Base-by-base conservation (phyloP, 2,797 vertebrate genomes). In the Florisuga fusca region DNA sequence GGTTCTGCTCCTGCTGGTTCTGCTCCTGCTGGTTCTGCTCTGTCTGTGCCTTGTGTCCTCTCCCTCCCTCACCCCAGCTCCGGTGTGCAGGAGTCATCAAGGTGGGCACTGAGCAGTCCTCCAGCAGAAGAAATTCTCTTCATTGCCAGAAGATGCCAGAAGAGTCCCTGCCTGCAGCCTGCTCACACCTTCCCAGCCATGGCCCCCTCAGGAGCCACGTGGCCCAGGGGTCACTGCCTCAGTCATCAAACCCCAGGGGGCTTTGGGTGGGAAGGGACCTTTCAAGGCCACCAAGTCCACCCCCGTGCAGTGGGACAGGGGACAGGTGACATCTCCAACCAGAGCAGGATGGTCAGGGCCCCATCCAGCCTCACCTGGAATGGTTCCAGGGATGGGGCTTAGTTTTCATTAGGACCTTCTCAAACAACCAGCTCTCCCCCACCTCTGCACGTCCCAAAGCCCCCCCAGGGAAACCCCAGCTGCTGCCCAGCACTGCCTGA, bases 181-280 rank as follows among this genome's bases (percentile, higher is more conserved):
- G 1, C 38, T 41, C 38, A 41, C 38, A 41, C 6, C 38, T 41
- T 41, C 38, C 38, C 38, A 41, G 38, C 38, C 38, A 41, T 0
- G 0, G 14, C 69, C 53, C 55, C 14, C 3, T 18, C 61, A 31
- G 29, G 23, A n/a, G 9, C 68, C 48, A 7, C 2, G 1, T 8
- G 29, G 59, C 14, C 73, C 61, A 1, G 12, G 10, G 34, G 6
- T 29, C 1, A 0, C 33, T 51, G 43, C 31, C 66, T 76, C 43
- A 6, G 9, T 50, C 48, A 50, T 13, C 12, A 12, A 50, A 25
- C 13, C 22, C 22, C 48, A 50, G 48, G 23, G 23, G 25, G 48
- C 11, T 50, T 50, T 50, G 48, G 48, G 48, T 50, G 48, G 48
- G 46, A 46, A 46, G 19, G 45, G 21, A 48, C 22, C 46, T 48